These are phyloP conservation scores for Nannoperca australis DNA, from an alignment of 2,797 vertebrate genomes.

Conservation along the genomic window DNA sequence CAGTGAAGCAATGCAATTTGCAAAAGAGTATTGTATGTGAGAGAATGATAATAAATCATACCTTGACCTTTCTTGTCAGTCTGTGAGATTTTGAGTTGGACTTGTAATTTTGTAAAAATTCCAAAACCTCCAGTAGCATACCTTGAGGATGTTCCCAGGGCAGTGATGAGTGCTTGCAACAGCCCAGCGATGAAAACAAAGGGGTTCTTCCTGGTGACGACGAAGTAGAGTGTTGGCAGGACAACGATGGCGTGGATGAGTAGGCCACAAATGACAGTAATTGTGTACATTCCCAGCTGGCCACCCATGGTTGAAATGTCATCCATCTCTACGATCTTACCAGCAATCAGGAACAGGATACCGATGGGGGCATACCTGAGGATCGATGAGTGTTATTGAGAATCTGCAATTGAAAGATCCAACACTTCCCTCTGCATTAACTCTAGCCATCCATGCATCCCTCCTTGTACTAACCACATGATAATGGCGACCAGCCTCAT, in stretches of 20 bases:
- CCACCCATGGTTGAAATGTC: conserved; percentile 85
- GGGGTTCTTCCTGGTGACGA: conserved; percentile 88
- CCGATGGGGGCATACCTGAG: conserved; percentile 89
- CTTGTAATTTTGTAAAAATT: neutral
- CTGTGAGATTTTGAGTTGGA: neutral
- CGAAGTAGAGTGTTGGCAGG: conserved; percentile 87
- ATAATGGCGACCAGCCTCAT: conserved; percentile 89
- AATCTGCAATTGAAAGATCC: neutral
- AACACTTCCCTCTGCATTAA: neutral
- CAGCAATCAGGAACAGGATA: conserved; percentile 89
- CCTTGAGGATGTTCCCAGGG: conserved; percentile 90
- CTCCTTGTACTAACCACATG: conserved; percentile 84
- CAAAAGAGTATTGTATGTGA: neutral
- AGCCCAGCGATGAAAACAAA: conserved; percentile 86
- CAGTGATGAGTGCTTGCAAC: conserved; percentile 89
- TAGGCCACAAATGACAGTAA: conserved; percentile 87
- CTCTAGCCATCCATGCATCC: neutral
- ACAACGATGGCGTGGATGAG: conserved; percentile 84
- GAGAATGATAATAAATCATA: neutral
- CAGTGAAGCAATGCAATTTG: neutral
- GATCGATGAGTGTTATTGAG: conserved; percentile 9
- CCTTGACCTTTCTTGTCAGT: neutral
- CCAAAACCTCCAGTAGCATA: conserved; percentile 33
- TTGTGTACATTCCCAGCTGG: conserved; percentile 89
- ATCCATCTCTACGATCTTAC: conserved; percentile 89